Base-by-base conservation (phyloP, 2,797 vertebrate genomes). In the Gadopsis marmoratus region DNA sequence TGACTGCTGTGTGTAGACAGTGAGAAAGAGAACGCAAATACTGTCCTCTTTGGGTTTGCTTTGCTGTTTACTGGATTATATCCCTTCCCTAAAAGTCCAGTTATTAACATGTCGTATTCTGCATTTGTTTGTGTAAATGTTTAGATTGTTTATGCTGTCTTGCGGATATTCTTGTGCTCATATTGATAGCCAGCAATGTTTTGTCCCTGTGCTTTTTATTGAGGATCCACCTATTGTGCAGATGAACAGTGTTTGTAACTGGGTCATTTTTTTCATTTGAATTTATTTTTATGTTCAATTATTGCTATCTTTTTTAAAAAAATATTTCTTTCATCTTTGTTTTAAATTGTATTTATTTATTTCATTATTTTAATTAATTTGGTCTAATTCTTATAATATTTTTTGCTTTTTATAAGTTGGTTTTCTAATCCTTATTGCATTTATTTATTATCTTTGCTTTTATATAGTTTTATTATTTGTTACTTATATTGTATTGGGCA, bases 31-130 rank as follows among this genome's bases (percentile, higher is more conserved):
- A 33, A 45, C 4, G 50, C 53, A 48, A 1, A 58, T 73, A 21
- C n/a, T 64, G 63, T 74, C 43, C 74, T 59, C 75, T 72, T 47
- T 71, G 76, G 80, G 21, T 81, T 75, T 79, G 64, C 47, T 81
- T 56, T 58, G 43, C 79, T 69, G 59, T 76, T 63, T 35, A 10
- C 66, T 77, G 37, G 67, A 77, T 75, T 21, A 51, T 10, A 53
- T 78, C 50, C 37, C 51, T 33, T 58, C 33, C 11, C 16, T 11
- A 71, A 58, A 41, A 68, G 41, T 31, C 2, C 45, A 65, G 0
- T 3, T 50, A 23, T 26, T 48, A 37, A 50, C 26, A 5, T 43
- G 26, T 51, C 1, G 16, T 66, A 29, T 43, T 69, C 31, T 58
- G 21, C 0, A 0, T 53, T 33, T 26, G 29, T 11, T 63, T n/a